Base-by-base conservation (phyloP, 2,888 invertebrate species). In the Campopleginae sp. region DNA sequence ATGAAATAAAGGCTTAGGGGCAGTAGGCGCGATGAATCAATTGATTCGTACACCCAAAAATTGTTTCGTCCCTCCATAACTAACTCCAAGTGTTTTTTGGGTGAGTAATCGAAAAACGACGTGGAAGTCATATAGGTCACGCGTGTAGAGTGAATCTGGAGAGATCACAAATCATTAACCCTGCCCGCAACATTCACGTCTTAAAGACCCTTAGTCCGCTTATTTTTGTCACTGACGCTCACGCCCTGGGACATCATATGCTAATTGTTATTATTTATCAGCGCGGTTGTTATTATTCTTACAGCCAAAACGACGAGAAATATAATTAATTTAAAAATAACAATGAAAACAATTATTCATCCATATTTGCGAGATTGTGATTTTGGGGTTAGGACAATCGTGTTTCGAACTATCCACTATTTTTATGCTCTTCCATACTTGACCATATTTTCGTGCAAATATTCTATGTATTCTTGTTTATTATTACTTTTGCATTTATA, bases 111-210 rank as follows among this genome's bases (percentile, higher is more conserved):
- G 58, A 38, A 74, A 46, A 58, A 42, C 44, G 8, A 44, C 44
- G 31, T 61, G 46, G 61, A 27, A 58, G 14, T 61, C 61, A 46
- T 46, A 44, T 61, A 61, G 74, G 74, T 61, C 61, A 61, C 74
- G 61, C 58, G 74, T 51, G 61, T 70, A 46, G 44, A 74, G 61
- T 23, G 74, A 61, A 61, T 74, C 58, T 61, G 23, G 27, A 74
- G 31, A 42, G 58, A 74, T 44, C 42, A 44, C 74, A 61, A 58
- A 54, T 58, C 72, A 74, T 74, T 58, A 31, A 58, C 58, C 61
- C 61, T 58, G 58, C 58, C 44, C 58, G 61, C 38, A 10, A 44
- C 44, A 74, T 61, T 74, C 58, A 61, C 58, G 44, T 61, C 44
- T 23, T 44, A 27, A 61, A 42, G 61, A 61, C 74, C 61, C 74